Conservation (phyloP, 2,888 invertebrate species). For the Bombylius major region DNA sequence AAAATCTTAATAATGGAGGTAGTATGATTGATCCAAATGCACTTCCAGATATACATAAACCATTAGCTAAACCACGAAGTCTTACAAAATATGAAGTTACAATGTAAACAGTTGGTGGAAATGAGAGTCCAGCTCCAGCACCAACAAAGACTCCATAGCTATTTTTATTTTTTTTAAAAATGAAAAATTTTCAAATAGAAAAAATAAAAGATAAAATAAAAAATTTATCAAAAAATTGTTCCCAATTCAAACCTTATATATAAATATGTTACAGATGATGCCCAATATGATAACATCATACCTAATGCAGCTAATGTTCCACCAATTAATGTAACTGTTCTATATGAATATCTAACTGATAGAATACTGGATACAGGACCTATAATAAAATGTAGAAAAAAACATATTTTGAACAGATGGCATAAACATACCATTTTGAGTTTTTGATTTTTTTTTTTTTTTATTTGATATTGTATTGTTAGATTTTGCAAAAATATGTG, state of each 20-base stretch:
- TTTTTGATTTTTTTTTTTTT: not conserved
- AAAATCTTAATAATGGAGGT: conserved; percentile 59
- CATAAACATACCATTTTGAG: conserved; percentile 6
- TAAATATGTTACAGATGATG: conserved; percentile 62
- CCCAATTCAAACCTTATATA: conserved; percentile 55
- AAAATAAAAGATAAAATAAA: conserved; percentile 1
- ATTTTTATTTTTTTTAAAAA: conserved; percentile 15
- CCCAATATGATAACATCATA: conserved; percentile 72
- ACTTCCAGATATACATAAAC: conserved; percentile 78
- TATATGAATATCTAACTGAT: conserved; percentile 70
- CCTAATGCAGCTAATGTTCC: conserved; percentile 71
- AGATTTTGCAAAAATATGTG: conserved; percentile 1
- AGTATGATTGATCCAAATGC: conserved; percentile 76
- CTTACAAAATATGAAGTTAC: conserved; percentile 77
- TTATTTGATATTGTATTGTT: not conserved
- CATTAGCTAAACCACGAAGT: conserved; percentile 69
- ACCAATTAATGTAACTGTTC: conserved; percentile 70
- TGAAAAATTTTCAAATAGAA: conserved; percentile 8
- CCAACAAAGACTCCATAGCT: conserved; percentile 76
- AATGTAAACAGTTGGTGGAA: conserved; percentile 82
- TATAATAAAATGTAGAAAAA: conserved; percentile 28
- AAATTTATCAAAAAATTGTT: not conserved
- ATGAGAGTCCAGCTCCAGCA: conserved; percentile 70
- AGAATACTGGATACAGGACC: conserved; percentile 76
- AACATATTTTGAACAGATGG: conserved; percentile 2